Base-by-base conservation (phyloP, 1,140 invertebrate genomes). In the Drosophila asahinai region DNA sequence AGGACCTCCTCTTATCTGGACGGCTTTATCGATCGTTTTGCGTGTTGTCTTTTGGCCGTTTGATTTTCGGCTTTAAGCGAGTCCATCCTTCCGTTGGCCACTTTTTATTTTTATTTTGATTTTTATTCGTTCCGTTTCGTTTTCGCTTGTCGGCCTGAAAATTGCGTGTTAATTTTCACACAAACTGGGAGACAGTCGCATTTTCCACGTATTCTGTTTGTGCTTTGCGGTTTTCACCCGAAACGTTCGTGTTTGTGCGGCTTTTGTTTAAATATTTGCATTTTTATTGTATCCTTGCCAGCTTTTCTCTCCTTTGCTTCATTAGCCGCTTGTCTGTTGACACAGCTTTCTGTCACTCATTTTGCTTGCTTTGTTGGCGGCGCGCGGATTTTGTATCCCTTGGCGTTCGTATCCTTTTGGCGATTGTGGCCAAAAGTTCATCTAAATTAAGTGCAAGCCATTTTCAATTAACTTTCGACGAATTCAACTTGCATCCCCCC, bases 161-260 rank as follows among this genome's bases (percentile, higher is more conserved):
- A 87, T 87, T 90, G 84, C 86, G 84, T 89, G 84, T 84, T 89
- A 89, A 89, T 89, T 89, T 89, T 89, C 84, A 90, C 84, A 87
- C 83, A 84, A 77, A 87, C 51, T 42, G 54, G 47, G 54, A 67
- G 73, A 64, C 80, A 59, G 71, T 61, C 72, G 73, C 67, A 86
- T 66, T 81, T 86, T 73, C 64, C 72, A 55, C 71, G 66, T 62
- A 64, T 52, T 67, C 72, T 83, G 80, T 87, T 86, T 90, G 79
- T 79, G 82, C 52, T 82, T 60, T 90, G 82, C 72, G 78, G 81
- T 81, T 77, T 83, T 75, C 43, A 30, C 48, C 52, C 48, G 67
- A 47, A 71, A 54, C 47, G 67, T 70, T 86, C 74, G 48, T 76
- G 62, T 79, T 80, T 77, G 72, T 60, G 47, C 58, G 67, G 72